These are phyloP conservation scores for Venustaconcha ellipsiformis DNA, from an alignment of 1,140 invertebrate species.

Conservation along the genomic window DNA sequence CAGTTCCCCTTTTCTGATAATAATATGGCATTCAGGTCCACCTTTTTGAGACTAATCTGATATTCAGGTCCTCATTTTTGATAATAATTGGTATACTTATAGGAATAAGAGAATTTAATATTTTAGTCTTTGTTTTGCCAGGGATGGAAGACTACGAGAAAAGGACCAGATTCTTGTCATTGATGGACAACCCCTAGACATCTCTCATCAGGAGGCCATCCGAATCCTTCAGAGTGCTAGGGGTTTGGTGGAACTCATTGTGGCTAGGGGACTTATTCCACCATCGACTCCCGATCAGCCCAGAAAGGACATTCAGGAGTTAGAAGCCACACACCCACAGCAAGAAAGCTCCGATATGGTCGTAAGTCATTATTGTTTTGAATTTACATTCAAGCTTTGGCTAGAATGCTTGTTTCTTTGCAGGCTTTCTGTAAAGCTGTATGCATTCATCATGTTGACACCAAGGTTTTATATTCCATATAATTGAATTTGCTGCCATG, in stretches of 20 bases:
- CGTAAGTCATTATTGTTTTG: constrained; percentile 20
- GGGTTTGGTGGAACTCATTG: constrained; percentile 81
- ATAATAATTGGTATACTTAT: no score
- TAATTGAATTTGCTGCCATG: no score
- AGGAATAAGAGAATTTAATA: no score
- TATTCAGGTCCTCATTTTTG: no score
- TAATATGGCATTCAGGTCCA: no score
- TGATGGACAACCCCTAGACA: constrained; percentile 85
- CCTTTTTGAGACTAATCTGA: no score
- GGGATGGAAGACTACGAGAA: constrained; percentile 82
- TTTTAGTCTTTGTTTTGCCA: constrained; percentile 69
- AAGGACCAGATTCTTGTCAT: constrained; percentile 92
- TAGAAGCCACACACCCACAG: constrained; percentile 23
- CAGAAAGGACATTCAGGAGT: constrained; percentile 5
- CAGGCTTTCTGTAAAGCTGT: no score
- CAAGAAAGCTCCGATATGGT: constrained; percentile 33
- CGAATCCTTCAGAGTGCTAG: constrained; percentile 83
- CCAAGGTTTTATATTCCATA: no score
- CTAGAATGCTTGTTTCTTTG: not conserved
- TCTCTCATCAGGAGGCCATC: constrained; percentile 90
- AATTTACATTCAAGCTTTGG: not conserved
- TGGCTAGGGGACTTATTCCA: constrained; percentile 73
- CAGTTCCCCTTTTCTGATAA: no score
- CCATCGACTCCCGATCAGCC: constrained; percentile 18
- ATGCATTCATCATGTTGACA: no score